A percentile compares a stretch with the other conserved stretches of the same genome.
Conservation (phyloP, 1,140 invertebrate genomes). For the Temnothorax curvispinosus region DNA sequence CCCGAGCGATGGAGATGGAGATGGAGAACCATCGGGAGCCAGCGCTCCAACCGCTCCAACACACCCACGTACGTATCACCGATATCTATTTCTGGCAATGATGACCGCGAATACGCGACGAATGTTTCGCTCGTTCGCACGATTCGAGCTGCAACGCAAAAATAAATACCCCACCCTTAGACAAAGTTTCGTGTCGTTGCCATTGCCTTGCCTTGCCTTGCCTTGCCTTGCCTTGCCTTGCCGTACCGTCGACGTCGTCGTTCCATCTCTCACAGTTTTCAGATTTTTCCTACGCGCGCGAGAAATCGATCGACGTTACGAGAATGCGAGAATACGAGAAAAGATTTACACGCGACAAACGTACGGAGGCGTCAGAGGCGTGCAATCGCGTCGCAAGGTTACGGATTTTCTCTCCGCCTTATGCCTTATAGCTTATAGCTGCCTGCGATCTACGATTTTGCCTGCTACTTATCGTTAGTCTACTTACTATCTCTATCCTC, state of each 20-base stretch:
- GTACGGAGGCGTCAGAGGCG: no score
- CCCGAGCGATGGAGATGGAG: slow-evolving; percentile 23
- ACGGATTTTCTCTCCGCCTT: no score
- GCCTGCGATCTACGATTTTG: no score
- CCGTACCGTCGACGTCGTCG: neutral
- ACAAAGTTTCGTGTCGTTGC: slow-evolving; percentile 28
- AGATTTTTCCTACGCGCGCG: neutral
- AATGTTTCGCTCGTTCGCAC: slow-evolving; percentile 52
- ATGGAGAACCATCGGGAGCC: slow-evolving; percentile 38
- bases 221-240: neutral
- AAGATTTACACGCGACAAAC: neutral
- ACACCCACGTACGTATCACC: slow-evolving; percentile 71
- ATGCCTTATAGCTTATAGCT: no score
- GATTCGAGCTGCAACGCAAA: slow-evolving; percentile 67
- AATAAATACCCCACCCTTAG: slow-evolving; percentile 69
- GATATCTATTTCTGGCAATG: slow-evolving; percentile 77
- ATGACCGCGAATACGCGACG: slow-evolving; percentile 73
- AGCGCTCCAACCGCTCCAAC: slow-evolving; percentile 66
- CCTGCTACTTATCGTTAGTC: no score
- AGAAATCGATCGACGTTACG: neutral
- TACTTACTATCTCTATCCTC: no score
- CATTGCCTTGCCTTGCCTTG: neutral
- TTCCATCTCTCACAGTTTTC: neutral
- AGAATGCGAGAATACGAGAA: neutral
- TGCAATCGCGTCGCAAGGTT: no score